Percentiles rank a stretch among this genome's conserved stretches.
Evolutionary conservation across 2,888 invertebrate genomes (phyloP).

Genomic region (Pinctada fucata): DNA sequence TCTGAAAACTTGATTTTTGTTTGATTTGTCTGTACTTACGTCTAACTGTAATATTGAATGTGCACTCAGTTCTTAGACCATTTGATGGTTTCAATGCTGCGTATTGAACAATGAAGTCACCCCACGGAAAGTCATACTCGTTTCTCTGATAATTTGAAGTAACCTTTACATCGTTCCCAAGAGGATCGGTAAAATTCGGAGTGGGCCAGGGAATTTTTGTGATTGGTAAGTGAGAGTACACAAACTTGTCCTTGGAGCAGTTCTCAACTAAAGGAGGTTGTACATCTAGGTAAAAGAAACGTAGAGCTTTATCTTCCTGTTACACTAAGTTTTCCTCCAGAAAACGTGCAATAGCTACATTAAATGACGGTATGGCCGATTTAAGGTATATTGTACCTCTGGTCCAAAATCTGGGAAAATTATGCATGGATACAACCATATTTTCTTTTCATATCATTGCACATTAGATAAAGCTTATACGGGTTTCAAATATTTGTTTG

Average conservation of each 20-base stretch:
- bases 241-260: background rate
- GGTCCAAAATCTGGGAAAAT: too few relatives aligned
- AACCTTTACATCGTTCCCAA: conserved; percentile 20
- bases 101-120: conserved; percentile 39
- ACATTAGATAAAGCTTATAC: too few relatives aligned
- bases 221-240: conserved; percentile 16
- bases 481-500: too few relatives aligned
- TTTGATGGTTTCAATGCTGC: conserved; percentile 34
- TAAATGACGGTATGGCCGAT: too few relatives aligned
- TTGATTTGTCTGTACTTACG: conserved; percentile 31
- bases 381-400: too few relatives aligned
- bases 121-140: conserved; percentile 43
- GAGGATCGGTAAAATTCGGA: conserved; percentile 38
- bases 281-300: background rate
- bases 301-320: too few relatives aligned
- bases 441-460: too few relatives aligned
- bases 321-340: too few relatives aligned
- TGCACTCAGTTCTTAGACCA: conserved; percentile 38
- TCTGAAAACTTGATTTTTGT: too few relatives aligned
- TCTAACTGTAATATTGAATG: conserved; percentile 30
- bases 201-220: conserved; percentile 26
- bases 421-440: too few relatives aligned
- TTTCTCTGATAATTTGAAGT: conserved; percentile 36
- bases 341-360: too few relatives aligned
- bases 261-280: conserved; percentile 3